These are phyloP conservation scores for Microctonus aethiopoides DNA, from an alignment of 2,888 invertebrate genomes.

Conservation along the genomic window DNA sequence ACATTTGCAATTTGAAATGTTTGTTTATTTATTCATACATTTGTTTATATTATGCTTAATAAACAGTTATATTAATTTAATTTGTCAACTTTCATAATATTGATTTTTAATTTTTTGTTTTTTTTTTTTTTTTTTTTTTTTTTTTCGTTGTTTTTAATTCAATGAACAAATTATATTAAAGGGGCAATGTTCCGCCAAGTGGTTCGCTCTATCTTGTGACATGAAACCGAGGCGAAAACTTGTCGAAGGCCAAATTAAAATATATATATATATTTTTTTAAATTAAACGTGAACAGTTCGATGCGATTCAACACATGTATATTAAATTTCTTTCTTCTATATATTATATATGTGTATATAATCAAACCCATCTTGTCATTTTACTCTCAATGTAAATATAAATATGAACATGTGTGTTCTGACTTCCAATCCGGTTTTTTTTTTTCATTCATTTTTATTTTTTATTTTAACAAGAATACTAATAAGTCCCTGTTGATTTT, in stretches of 20 bases:
- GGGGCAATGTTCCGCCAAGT: background rate
- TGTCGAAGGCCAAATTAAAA: background rate
- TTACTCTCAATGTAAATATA: conserved; percentile 10
- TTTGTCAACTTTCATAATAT: background rate
- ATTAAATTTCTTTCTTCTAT: background rate
- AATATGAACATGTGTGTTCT: conserved; percentile 19
- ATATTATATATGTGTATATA: too few species aligned
- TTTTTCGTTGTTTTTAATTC: background rate
- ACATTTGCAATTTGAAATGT: background rate
- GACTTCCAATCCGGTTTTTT: conserved; percentile 41
- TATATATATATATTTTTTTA: background rate
- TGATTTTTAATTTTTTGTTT: too few species aligned
- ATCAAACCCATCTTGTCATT: conserved; percentile 19
- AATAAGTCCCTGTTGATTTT: background rate
- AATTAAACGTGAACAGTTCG: background rate
- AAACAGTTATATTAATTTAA: background rate
- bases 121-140: too few species aligned
- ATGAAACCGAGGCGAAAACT: background rate
- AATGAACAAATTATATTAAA: background rate
- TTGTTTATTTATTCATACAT: background rate
- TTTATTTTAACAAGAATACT: conserved; percentile 1
- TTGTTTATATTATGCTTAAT: background rate
- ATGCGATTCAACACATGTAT: background rate
- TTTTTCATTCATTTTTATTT: background rate
- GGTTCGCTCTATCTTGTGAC: background rate